A percentile compares a stretch with the other conserved stretches of the same genome.
Evolutionary conservation across 2,113 vertebrate genomes (phyloP).

Genomic region (Taxidea taxus): DNA sequence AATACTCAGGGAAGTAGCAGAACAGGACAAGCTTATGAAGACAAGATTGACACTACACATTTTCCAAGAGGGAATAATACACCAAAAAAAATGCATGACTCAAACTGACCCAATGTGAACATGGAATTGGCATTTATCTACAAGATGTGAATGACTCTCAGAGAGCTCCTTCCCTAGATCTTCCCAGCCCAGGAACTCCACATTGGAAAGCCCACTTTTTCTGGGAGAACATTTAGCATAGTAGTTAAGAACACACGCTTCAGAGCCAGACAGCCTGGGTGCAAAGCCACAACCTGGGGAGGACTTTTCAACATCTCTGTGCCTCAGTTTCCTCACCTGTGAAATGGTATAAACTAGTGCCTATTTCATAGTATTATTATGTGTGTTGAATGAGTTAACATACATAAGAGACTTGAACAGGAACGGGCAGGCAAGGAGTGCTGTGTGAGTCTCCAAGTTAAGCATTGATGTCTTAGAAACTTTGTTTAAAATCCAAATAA

Average conservation of each 20-base stretch:
- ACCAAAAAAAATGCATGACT: neutral
- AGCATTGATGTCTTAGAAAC: neutral
- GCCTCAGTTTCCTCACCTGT: neutral
- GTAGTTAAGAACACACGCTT: neutral
- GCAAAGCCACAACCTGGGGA: neutral
- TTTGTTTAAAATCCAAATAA: neutral
- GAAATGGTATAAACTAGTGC: neutral
- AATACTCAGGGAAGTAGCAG: neutral
- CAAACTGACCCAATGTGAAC: neutral
- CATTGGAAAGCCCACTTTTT: neutral
- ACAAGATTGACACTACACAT: neutral
- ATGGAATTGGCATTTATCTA: neutral
- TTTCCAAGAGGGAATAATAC: neutral
- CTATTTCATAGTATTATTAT: neutral
- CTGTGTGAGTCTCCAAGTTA: neutral
- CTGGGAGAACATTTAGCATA: neutral
- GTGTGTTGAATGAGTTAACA: neutral
- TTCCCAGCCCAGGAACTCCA: neutral
- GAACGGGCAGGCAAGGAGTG: neutral
- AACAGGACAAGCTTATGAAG: neutral
- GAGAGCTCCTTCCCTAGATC: neutral
- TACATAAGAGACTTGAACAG: neutral
- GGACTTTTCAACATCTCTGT: neutral
- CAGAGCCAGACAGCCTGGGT: neutral
- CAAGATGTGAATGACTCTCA: neutral